Base-by-base conservation (phyloP, 2,797 vertebrate species). In the Rhynchonycteris naso region DNA sequence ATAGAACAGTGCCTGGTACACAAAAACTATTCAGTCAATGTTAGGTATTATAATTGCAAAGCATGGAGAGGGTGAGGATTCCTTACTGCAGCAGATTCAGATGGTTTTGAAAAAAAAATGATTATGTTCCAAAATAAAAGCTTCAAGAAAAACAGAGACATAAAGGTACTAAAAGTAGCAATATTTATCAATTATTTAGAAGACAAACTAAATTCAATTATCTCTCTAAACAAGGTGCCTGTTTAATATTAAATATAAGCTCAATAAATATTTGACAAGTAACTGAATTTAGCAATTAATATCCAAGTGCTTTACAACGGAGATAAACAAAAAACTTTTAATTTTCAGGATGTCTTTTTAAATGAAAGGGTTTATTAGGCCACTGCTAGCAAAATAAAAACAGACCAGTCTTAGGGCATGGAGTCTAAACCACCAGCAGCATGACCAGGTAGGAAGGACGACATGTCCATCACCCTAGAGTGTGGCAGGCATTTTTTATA, bases 241-340 rank as follows among this genome's bases (percentile, higher is more conserved):
- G 18, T 6, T 78, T 88, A 56, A 21, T 26, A 69, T 47, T 54
- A 84, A 47, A 5, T n/a, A 76, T 68, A 47, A n/a, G 1, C 43
- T 94, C 63, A 68, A 74, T 74, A 78, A 89, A 38, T 10, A 88
- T 59, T 59, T 93, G 13, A 16, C 47, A 85, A 61, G 87, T 78
- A 76, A 83, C 5, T 80, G 65, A 90, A 56, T 56, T 91, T 87
- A 89, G 59, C 18, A 59, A 35, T 75, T 21, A 84, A 58, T 18
- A 4, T 28, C 38, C 54, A 94, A 71, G 35, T 0, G 33, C 7
- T 93, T 94, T 68, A 71, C 8, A 28, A 74, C 7, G 61, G 19
- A 72, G 8, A 61, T 43, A 63, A 76, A 76, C 74, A 35, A 22
- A 65, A 82, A 50, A 24, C 3, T n/a, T 38, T 63, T 82, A 82